Evolutionary conservation across 1,140 invertebrate species (phyloP).

Genomic region (Drosophila kanapiae): DNA sequence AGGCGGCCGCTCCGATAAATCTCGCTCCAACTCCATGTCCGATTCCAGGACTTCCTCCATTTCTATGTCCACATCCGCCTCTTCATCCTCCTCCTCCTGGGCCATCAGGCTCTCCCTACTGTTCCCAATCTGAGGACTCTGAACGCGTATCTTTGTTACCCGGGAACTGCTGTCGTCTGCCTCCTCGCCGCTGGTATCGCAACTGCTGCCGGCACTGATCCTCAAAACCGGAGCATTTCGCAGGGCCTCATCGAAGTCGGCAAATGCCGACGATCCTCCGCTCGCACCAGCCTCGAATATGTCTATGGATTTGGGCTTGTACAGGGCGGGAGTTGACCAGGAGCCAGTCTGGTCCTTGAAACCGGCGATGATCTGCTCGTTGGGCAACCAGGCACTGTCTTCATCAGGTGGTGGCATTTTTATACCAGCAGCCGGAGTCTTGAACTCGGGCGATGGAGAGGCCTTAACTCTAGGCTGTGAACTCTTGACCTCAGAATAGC

Average conservation of each 20-base stretch:
- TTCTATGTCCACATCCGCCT: not conserved
- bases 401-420: not conserved
- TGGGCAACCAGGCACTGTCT: constrained; percentile 63
- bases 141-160: constrained; percentile 62
- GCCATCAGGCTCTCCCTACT: constrained; percentile 70
- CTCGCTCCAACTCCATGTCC: not conserved
- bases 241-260: constrained; percentile 80
- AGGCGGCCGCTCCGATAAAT: constrained; percentile 55
- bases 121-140: constrained; percentile 62
- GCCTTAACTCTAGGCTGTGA: not conserved
- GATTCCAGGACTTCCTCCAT: constrained; percentile 1
- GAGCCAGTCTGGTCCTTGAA: constrained; percentile 41
- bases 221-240: constrained; percentile 72
- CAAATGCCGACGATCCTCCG: constrained; percentile 62
- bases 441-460: constrained; percentile 17
- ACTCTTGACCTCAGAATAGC: not conserved
- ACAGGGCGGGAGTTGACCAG: constrained; percentile 54
- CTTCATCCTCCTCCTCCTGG: constrained; percentile 54
- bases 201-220: constrained; percentile 53
- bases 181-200: constrained; percentile 41
- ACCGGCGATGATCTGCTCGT: constrained; percentile 65
- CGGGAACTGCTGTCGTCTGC: constrained; percentile 67
- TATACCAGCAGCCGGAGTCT: constrained; percentile 4
- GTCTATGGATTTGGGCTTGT: constrained; percentile 83
- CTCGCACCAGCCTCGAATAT: constrained; percentile 65